phyloP scores from a whole-genome alignment of 2,797 vertebrate species.

The Cetoscarus ocellatus region DNA sequence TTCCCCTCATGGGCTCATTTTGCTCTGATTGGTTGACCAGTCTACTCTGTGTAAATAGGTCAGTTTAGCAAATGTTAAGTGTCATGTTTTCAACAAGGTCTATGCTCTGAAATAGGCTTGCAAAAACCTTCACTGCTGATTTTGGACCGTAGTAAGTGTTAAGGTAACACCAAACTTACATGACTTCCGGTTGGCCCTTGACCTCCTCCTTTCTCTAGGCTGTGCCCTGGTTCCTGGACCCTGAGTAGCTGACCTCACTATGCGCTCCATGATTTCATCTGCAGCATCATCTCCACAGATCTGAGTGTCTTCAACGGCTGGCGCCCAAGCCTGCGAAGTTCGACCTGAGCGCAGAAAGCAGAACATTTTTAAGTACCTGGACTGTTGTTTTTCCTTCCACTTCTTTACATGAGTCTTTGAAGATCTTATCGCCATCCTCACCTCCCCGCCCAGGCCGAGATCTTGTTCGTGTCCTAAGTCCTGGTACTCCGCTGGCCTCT shows the following conservation, averaged over 20 bases:
- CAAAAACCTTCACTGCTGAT: neutral
- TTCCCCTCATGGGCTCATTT: too few relatives aligned
- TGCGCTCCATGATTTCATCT: constrained; percentile 98
- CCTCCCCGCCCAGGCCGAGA: constrained; percentile 88
- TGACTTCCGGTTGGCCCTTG: constrained; percentile 94
- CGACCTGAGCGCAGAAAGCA: constrained; percentile 79
- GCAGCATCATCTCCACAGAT: constrained; percentile 88
- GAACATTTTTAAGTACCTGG: too few relatives aligned
- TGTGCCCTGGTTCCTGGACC: constrained; percentile 91
- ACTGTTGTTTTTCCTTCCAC: neutral
- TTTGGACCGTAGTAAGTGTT: neutral
- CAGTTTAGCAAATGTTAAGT: too few relatives aligned
- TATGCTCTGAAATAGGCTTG: too few relatives aligned
- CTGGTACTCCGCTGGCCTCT: constrained; percentile 70
- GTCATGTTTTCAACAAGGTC: too few relatives aligned
- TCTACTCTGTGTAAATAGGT: too few relatives aligned
- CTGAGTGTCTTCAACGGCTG: constrained; percentile 85
- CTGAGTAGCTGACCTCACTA: constrained; percentile 95
- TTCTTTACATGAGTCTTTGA: neutral
- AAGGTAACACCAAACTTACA: constrained; percentile 77
- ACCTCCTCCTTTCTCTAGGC: constrained; percentile 93
- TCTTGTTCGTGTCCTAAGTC: constrained; percentile 87
- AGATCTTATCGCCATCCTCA: constrained; percentile 54
- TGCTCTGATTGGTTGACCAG: too few relatives aligned
- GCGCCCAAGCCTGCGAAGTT: constrained; percentile 73